These are phyloP conservation scores for Thunnus thynnus DNA, from an alignment of 2,113 vertebrate species.

Conservation along the genomic window DNA sequence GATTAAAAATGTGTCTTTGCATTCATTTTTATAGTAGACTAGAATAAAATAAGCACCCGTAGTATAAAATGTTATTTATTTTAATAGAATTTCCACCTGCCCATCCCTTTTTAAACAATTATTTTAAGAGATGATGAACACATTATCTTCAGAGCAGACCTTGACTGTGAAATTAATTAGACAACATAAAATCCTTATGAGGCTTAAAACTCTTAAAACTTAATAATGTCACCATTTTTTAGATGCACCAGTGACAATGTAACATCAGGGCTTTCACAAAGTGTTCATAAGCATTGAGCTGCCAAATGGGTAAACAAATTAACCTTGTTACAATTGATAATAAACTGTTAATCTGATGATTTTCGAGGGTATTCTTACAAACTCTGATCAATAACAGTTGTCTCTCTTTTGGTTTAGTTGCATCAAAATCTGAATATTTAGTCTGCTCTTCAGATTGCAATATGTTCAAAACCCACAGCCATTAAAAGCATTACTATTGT, in stretches of 20 bases:
- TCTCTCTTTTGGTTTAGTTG: constrained; percentile 38
- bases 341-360: constrained; percentile 55
- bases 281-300: constrained; percentile 23
- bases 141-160: constrained; percentile 78
- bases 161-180: constrained; percentile 70
- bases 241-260: constrained; percentile 40
- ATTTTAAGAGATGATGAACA: constrained; percentile 79
- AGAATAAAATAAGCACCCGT: constrained; percentile 60
- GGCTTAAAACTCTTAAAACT: constrained; percentile 65
- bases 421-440: constrained; percentile 52
- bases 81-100: constrained; percentile 81
- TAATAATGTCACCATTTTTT: constrained; percentile 49
- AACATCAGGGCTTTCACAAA: constrained; percentile 32
- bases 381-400: constrained; percentile 6
- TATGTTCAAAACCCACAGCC: constrained; percentile 78
- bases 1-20: not conserved
- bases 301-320: constrained; percentile 45
- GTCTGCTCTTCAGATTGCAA: constrained; percentile 71
- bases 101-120: constrained; percentile 71
- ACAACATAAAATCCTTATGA: constrained; percentile 71
- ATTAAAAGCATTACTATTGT: constrained; percentile 72
- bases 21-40: constrained; percentile 34
- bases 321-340: constrained; percentile 45
- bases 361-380: constrained; percentile 46
- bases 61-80: constrained; percentile 82